Conservation (phyloP, 2,113 vertebrate species). For the Oryzias woworae region DNA sequence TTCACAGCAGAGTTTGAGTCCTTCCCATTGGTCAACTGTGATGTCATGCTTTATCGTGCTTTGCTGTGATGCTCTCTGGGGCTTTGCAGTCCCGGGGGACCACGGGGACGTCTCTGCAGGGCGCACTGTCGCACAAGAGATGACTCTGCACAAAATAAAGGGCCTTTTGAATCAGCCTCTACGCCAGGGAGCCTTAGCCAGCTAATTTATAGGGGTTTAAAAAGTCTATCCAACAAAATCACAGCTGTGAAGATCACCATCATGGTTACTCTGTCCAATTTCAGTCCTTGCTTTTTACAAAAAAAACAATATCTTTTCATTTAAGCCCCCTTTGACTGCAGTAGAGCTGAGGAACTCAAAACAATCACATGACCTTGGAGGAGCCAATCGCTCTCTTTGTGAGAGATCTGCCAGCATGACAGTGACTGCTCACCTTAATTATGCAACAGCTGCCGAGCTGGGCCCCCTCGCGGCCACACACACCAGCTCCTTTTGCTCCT, state of each 20-base stretch:
- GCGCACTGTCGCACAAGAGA: constrained; percentile 34
- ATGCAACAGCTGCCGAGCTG: constrained; percentile 6
- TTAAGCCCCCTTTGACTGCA: constrained; percentile 3
- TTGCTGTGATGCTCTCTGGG: constrained; percentile 40
- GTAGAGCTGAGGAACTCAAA: constrained; percentile 1
- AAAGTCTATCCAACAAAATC: constrained; percentile 46
- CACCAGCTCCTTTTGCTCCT: neutral
- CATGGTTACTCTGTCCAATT: constrained; percentile 18
- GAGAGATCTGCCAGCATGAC: constrained; percentile 39
- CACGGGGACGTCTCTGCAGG: constrained; percentile 58
- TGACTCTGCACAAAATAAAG: constrained; percentile 58
- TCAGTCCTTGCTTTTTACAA: constrained; percentile 12
- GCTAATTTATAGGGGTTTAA: constrained; percentile 12
- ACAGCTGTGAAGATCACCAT: constrained; percentile 23
- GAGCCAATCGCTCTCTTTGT: constrained; percentile 18
- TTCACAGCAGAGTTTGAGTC: constrained; percentile 10
- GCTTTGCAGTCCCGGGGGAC: constrained; percentile 48
- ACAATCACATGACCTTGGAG: constrained; percentile 42
- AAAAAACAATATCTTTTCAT: constrained; percentile 30
- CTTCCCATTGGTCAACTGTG: constrained; percentile 42
- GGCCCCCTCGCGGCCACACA: neutral
- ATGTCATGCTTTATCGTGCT: constrained; percentile 45
- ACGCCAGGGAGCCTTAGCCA: constrained; percentile 23
- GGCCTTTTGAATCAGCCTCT: constrained; percentile 43
- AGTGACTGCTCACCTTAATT: constrained; percentile 42